Evolutionary conservation across 1,140 invertebrate species (phyloP).

Genomic region (Macrosteles quadrilineatus): DNA sequence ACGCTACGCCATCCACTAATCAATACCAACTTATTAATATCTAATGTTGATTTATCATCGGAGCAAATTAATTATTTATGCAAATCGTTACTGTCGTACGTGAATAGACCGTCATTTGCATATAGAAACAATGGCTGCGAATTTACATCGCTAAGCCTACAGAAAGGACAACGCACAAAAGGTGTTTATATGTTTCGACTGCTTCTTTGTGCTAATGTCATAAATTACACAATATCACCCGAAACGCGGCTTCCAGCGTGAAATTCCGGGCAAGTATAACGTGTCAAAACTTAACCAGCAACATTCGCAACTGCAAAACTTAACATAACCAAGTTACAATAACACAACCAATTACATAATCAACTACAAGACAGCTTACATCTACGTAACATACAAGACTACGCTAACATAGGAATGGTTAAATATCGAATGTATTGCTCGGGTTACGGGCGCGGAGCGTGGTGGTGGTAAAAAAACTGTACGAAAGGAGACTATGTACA

Average conservation of each 20-base stretch:
- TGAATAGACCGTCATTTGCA: conserved; percentile 15
- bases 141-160: conserved; percentile 12
- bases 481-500: too few species aligned
- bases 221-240: too few species aligned
- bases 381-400: neutral
- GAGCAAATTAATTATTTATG: conserved; percentile 31
- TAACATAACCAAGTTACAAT: too few species aligned
- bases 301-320: too few species aligned
- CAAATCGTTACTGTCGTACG: conserved; percentile 25
- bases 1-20: conserved; percentile 3
- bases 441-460: too few species aligned
- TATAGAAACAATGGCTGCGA: conserved; percentile 7
- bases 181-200: conserved; percentile 1
- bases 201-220: neutral
- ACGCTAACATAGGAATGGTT: conserved; percentile 11
- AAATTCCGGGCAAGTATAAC: too few species aligned
- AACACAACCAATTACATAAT: too few species aligned
- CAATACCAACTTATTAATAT: conserved; percentile 21
- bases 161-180: neutral
- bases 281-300: too few species aligned
- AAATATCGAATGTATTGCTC: neutral
- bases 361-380: neutral
- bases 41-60: conserved; percentile 24
- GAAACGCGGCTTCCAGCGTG: too few species aligned
- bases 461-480: too few species aligned